phyloP scores from a whole-genome alignment of 2,888 invertebrate genomes.

The Chrysopilus asiliformis region DNA sequence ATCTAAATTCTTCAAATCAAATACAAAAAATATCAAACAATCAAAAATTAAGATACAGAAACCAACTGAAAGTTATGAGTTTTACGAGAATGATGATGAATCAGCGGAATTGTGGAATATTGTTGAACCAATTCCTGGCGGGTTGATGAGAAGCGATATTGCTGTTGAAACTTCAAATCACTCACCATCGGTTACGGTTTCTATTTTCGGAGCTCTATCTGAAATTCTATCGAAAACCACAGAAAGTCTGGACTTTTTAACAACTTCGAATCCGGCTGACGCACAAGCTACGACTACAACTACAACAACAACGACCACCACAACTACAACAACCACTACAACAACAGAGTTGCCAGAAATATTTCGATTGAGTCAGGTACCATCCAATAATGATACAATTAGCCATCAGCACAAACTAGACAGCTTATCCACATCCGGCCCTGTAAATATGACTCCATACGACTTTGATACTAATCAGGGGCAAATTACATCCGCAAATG shows the following conservation, averaged over 20 bases:
- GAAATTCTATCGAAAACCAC: slow-evolving; percentile 37
- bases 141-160: slow-evolving; percentile 26
- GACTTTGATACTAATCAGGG: too few species aligned
- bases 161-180: slow-evolving; percentile 44
- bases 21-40: neutral
- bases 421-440: slow-evolving; percentile 1
- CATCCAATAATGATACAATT: slow-evolving; percentile 10
- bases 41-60: neutral
- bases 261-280: slow-evolving; percentile 16
- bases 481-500: too few species aligned
- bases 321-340: slow-evolving; percentile 17
- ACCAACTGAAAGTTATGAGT: too few species aligned
- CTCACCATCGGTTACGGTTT: slow-evolving; percentile 44
- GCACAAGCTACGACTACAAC: slow-evolving; percentile 16
- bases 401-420: slow-evolving; percentile 1
- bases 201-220: slow-evolving; percentile 45
- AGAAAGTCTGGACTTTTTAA: slow-evolving; percentile 17
- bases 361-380: slow-evolving; percentile 18
- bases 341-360: slow-evolving; percentile 18
- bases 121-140: slow-evolving; percentile 19
- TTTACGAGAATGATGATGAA: slow-evolving; percentile 5
- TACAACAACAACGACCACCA: slow-evolving; percentile 15
- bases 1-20: too few species aligned
- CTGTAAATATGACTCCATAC: slow-evolving; percentile 7
- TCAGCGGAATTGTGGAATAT: slow-evolving; percentile 17